phyloP scores from a whole-genome alignment of 2,113 vertebrate genomes.

The Okapia johnstoni region DNA sequence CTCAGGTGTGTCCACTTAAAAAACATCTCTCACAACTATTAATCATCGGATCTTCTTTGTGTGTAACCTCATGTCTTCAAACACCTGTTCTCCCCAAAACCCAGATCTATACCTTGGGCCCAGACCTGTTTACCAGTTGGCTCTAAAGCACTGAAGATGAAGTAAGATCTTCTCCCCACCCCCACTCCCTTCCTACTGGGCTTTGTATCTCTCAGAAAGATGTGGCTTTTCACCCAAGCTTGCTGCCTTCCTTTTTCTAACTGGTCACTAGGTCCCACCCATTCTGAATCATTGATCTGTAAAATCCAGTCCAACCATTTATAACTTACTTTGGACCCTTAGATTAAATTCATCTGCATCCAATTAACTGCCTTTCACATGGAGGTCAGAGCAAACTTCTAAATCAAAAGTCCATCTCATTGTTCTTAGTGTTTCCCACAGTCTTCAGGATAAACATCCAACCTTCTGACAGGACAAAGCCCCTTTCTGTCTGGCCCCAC shows the following conservation, averaged over 20 bases:
- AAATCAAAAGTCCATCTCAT: background rate
- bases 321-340: background rate
- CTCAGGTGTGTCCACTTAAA: background rate
- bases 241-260: background rate
- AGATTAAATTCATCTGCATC: background rate
- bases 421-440: background rate
- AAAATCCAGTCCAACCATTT: background rate
- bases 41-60: background rate
- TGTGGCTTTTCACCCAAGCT: background rate
- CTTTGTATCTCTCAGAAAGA: background rate
- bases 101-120: background rate
- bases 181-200: background rate
- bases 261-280: background rate
- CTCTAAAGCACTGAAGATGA: background rate
- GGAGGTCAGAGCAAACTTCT: background rate
- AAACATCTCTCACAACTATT: background rate
- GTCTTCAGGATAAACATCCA: background rate
- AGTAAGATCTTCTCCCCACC: background rate
- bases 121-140: background rate
- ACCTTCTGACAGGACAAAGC: background rate
- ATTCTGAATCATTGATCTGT: background rate
- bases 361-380: background rate
- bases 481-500: background rate
- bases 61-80: background rate
- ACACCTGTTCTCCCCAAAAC: background rate